Percentiles rank a stretch among this genome's conserved stretches.
Conservation (phyloP, 2,797 vertebrate genomes). For the Lepilemur ruficaudatus region DNA sequence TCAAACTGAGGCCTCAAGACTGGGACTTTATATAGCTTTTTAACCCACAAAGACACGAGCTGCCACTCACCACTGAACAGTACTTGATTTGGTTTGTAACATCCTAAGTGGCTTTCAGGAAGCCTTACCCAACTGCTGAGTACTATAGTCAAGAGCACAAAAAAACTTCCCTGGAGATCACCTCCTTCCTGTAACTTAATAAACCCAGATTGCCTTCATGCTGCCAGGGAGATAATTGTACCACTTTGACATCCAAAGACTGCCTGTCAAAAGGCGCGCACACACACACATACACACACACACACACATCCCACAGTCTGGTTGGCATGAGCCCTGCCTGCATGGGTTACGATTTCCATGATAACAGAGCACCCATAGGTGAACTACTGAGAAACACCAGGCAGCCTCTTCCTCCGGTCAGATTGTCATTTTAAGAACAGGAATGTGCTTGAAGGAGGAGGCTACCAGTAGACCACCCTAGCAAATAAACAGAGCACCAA, state of each 20-base stretch:
- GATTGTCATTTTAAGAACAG: background rate
- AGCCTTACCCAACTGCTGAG: constrained; percentile 26
- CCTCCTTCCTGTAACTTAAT: constrained; percentile 81
- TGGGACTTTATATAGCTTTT: constrained; percentile 49
- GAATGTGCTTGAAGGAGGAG: background rate
- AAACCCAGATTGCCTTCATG: constrained; percentile 48
- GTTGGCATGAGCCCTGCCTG: background rate
- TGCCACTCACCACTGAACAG: background rate
- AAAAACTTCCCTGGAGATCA: constrained; percentile 79
- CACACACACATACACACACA: background rate
- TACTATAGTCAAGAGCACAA: constrained; percentile 24
- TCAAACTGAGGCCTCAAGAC: constrained; percentile 29
- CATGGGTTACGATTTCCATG: background rate
- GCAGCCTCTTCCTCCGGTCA: background rate
- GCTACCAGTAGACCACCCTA: background rate
- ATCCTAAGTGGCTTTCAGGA: constrained; percentile 20
- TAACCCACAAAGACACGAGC: background rate
- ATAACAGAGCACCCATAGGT: constrained; percentile 14
- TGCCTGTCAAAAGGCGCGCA: background rate
- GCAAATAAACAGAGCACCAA: background rate
- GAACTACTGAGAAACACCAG: constrained; percentile 20
- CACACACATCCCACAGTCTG: background rate
- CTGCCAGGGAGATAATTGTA: constrained; percentile 42
- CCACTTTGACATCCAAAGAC: constrained; percentile 55
- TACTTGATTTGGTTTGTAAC: constrained; percentile 44